Evolutionary conservation across 1,140 invertebrate species (phyloP).

Genomic region (Aphaenogaster ashmeadi): DNA sequence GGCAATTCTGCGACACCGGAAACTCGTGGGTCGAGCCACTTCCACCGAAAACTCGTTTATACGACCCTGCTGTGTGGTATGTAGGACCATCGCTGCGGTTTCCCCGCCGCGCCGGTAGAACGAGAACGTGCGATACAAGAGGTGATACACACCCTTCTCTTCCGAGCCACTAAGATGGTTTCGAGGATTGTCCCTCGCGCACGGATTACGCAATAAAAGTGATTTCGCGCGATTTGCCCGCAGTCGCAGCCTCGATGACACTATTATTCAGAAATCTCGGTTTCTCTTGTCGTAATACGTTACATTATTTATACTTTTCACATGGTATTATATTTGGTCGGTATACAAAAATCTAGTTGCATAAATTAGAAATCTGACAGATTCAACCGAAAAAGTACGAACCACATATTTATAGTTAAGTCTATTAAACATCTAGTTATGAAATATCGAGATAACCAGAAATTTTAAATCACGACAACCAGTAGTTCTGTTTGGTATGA

Average conservation of each 20-base stretch:
- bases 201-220: conserved; percentile 44
- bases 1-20: conserved; percentile 59
- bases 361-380: too few species aligned
- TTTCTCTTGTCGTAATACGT: background rate
- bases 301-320: background rate
- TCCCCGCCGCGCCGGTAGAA: conserved; percentile 6
- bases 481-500: too few species aligned
- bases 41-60: conserved; percentile 62
- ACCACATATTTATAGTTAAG: too few species aligned
- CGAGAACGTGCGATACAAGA: conserved; percentile 40
- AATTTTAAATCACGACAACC: too few species aligned
- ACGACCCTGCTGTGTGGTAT: conserved; percentile 55
- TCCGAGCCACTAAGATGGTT: conserved; percentile 45
- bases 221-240: conserved; percentile 29
- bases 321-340: background rate
- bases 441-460: too few species aligned
- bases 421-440: too few species aligned
- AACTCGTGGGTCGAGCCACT: conserved; percentile 59
- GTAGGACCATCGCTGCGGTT: conserved; percentile 59
- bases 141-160: conserved; percentile 25
- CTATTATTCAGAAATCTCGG: background rate
- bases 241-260: background rate
- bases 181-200: conserved; percentile 40
- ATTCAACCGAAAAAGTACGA: too few species aligned
- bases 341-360: background rate